Percentiles rank a stretch among this genome's conserved stretches.
Evolutionary conservation across 2,797 vertebrate genomes (phyloP).

Genomic region (Hyperoplus lanceolatus): DNA sequence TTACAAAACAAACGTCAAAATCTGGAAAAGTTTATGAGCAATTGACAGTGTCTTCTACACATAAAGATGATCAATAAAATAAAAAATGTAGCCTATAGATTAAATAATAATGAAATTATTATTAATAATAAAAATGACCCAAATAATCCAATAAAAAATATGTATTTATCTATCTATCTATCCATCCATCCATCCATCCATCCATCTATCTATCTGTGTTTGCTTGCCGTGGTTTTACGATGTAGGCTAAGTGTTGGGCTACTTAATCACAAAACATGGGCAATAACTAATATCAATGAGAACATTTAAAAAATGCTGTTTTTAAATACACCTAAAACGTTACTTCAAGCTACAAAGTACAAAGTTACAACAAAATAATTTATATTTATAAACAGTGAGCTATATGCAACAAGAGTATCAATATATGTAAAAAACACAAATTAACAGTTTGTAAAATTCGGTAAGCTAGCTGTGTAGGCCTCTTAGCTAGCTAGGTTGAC

Average conservation of each 20-base stretch:
- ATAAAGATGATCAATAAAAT: no score
- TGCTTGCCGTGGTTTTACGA: not conserved
- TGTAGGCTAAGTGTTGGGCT: not conserved
- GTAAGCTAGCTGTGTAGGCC: not conserved
- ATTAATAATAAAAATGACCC: not conserved
- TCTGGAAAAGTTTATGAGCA: no score
- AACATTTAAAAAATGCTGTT: not conserved
- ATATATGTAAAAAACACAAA: not conserved
- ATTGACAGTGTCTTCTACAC: not conserved
- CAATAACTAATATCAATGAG: not conserved
- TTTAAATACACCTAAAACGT: not conserved
- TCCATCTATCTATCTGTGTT: not conserved
- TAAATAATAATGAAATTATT: no score
- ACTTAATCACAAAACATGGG: not conserved
- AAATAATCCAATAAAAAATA: not conserved
- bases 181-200: no score
- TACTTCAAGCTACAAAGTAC: not conserved
- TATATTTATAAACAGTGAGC: not conserved
- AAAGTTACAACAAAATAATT: constrained; percentile 6
- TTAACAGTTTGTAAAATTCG: not conserved
- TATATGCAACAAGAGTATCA: constrained; percentile 2
- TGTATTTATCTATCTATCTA: no score
- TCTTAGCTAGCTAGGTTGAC: not conserved
- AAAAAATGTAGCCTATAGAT: no score
- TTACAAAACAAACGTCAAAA: no score